These are phyloP conservation scores for Pelagia noctiluca DNA, from an alignment of 30 jellyfish, hydroid and myxozoan genomes.

Conservation along the genomic window DNA sequence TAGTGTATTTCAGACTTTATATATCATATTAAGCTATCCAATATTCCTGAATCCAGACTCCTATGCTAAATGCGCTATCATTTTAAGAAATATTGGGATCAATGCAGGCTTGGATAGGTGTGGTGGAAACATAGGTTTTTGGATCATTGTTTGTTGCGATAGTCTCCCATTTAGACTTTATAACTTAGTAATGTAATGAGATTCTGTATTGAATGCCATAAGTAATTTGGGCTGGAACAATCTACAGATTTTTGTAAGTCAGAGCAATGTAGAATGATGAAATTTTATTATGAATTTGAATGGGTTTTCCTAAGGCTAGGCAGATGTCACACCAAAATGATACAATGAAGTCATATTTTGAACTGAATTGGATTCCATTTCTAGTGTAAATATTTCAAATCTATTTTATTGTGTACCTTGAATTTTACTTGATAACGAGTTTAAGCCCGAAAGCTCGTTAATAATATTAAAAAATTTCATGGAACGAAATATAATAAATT, in stretches of 20 bases:
- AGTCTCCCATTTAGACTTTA: constrained; percentile 5
- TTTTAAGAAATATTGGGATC: neutral
- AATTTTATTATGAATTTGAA: neutral
- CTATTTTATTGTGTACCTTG: no score
- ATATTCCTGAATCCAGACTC: constrained; percentile 9
- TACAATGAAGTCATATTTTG: no score
- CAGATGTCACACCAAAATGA: no score
- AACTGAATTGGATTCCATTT: constrained; percentile 12
- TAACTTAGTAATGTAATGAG: neutral
- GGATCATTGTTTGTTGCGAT: constrained; percentile 13
- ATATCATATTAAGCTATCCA: no score
- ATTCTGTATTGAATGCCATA: neutral
- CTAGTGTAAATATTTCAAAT: no score
- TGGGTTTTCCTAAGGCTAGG: no score
- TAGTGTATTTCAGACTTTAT: no score
- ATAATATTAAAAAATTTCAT: neutral
- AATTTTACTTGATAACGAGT: no score
- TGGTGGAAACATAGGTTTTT: neutral
- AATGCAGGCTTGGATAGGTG: constrained; percentile 4
- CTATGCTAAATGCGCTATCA: neutral
- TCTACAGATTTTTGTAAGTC: neutral
- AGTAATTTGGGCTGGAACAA: neutral
- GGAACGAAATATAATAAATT: no score
- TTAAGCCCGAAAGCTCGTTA: no score
- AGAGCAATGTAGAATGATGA: neutral